Conservation (phyloP, 2,888 invertebrate genomes). For the Drosophila prolongata region DNA sequence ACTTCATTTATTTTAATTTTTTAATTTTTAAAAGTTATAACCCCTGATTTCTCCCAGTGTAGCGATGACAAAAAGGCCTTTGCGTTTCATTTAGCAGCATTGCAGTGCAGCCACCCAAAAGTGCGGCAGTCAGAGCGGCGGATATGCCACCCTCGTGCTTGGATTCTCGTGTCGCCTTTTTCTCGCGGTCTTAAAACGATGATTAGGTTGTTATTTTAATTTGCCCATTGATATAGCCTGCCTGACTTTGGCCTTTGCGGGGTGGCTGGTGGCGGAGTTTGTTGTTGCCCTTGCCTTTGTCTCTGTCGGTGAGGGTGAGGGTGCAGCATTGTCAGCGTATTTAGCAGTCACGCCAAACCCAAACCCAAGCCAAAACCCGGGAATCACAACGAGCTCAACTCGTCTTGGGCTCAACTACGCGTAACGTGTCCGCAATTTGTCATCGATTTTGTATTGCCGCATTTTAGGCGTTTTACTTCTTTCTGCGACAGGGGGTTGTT, state of each 20-base stretch:
- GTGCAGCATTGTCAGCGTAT: slow-evolving; percentile 78
- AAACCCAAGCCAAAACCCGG: slow-evolving; percentile 18
- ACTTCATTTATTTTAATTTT: no score
- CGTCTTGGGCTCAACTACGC: slow-evolving; percentile 83
- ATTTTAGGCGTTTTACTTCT: slow-evolving; percentile 67
- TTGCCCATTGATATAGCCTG: slow-evolving; percentile 84
- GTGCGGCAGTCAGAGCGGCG: slow-evolving; percentile 9
- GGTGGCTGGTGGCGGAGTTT: slow-evolving; percentile 64
- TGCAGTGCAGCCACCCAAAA: slow-evolving; percentile 47
- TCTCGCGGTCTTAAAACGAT: slow-evolving; percentile 85
- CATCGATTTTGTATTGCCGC: slow-evolving; percentile 83
- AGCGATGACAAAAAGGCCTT: slow-evolving; percentile 79
- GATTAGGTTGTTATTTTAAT: slow-evolving; percentile 85
- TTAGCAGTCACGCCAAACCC: slow-evolving; percentile 72
- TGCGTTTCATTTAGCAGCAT: slow-evolving; percentile 78
- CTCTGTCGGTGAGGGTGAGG: slow-evolving; percentile 30
- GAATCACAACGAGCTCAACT: slow-evolving; percentile 61
- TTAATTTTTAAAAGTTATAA: no score
- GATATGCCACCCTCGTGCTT: slow-evolving; percentile 12
- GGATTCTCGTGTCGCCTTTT: slow-evolving; percentile 72
- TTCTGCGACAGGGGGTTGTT: slow-evolving; percentile 7
- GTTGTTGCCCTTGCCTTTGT: slow-evolving; percentile 54
- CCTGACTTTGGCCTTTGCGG: slow-evolving; percentile 70
- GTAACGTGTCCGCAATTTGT: slow-evolving; percentile 85
- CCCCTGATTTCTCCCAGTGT: slow-evolving; percentile 18